A percentile compares a stretch with the other conserved stretches of the same genome.
Conservation (phyloP, 2,113 vertebrate genomes). For the Varanus salvator region DNA sequence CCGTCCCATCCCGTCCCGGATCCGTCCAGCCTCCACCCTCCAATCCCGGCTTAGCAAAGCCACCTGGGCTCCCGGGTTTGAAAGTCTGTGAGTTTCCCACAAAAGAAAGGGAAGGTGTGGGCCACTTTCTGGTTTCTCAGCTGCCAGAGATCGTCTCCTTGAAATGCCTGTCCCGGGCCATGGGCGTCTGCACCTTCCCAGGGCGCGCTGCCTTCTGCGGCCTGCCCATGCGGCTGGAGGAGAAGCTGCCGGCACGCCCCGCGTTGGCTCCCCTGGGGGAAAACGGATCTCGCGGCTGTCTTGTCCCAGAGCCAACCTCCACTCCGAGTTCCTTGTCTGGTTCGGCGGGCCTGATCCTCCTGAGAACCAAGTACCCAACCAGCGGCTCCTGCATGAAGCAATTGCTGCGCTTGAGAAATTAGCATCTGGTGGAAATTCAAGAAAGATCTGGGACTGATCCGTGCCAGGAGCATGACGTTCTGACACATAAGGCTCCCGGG, state of each 20-base stretch:
- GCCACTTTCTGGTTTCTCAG: not conserved
- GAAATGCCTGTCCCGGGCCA: not conserved
- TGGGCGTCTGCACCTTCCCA: conserved; percentile 25
- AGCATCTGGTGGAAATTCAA: not conserved
- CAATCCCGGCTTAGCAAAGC: not conserved
- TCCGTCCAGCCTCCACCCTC: not conserved
- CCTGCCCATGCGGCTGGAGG: not conserved
- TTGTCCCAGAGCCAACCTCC: conserved; percentile 36
- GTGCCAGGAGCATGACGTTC: not conserved
- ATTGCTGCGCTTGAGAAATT: not conserved
- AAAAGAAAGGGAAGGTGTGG: not conserved
- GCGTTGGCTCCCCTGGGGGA: conserved; percentile 33
- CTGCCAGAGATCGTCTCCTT: not conserved
- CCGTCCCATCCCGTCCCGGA: too few species aligned
- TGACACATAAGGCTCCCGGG: not conserved
- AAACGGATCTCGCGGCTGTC: not conserved
- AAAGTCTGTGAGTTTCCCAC: not conserved
- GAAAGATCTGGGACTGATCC: not conserved
- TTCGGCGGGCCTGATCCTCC: not conserved
- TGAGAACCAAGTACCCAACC: conserved; percentile 1
- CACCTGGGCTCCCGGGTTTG: not conserved
- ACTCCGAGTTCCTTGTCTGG: conserved; percentile 17
- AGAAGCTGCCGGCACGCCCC: not conserved
- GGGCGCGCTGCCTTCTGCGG: conserved; percentile 40
- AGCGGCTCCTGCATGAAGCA: not conserved